Evolutionary conservation across 2,888 invertebrate species (phyloP).

Genomic region (Rhodophaea formosa): DNA sequence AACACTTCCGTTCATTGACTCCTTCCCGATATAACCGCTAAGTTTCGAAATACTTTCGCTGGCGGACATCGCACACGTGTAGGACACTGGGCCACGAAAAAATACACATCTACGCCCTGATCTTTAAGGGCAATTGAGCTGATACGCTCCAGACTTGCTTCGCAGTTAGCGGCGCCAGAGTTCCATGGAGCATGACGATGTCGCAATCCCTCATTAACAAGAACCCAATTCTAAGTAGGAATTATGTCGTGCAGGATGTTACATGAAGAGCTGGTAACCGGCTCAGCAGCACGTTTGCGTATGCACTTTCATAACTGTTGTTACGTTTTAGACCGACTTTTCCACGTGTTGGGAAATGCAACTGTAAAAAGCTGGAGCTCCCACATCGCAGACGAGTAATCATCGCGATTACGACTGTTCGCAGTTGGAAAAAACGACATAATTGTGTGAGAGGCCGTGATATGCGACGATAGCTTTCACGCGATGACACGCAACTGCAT

Average conservation of each 20-base stretch:
- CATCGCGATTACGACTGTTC: constrained; percentile 55
- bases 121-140: constrained; percentile 55
- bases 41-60: constrained; percentile 69
- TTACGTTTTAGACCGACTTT: constrained; percentile 72
- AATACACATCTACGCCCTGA: constrained; percentile 42
- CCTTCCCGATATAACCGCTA: constrained; percentile 74
- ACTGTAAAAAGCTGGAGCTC: constrained; percentile 69
- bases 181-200: constrained; percentile 32
- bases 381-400: constrained; percentile 69
- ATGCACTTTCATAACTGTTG: constrained; percentile 75
- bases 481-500: constrained; percentile 50
- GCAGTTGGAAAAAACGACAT: constrained; percentile 48
- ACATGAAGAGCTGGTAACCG: constrained; percentile 57
- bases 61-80: constrained; percentile 53
- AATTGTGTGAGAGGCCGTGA: constrained; percentile 56
- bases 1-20: constrained; percentile 81
- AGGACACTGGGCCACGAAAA: constrained; percentile 36
- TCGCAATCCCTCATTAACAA: constrained; percentile 45
- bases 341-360: constrained; percentile 70
- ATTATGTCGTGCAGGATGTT: constrained; percentile 61
- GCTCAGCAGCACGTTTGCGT: constrained; percentile 62
- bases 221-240: constrained; percentile 44
- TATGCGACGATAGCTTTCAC: constrained; percentile 62
- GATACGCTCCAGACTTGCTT: constrained; percentile 42
- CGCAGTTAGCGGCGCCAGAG: constrained; percentile 38